These are phyloP conservation scores for Mastomys natalensis DNA, from an alignment of 2,113 vertebrate genomes.

Conservation along the genomic window DNA sequence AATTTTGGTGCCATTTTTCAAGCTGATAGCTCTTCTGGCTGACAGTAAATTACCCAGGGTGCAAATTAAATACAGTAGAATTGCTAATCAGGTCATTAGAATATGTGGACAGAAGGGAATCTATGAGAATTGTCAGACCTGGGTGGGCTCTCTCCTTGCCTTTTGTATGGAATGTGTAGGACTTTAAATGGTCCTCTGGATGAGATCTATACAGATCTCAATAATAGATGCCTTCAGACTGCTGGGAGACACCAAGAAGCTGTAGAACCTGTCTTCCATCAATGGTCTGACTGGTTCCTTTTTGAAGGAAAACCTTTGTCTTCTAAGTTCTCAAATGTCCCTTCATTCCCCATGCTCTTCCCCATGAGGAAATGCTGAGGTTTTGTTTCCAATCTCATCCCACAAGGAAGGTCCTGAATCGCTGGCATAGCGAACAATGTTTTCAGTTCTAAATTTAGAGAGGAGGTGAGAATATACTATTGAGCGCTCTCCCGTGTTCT, in stretches of 20 bases:
- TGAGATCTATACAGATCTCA: background rate
- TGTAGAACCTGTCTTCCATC: background rate
- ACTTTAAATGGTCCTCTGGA: constrained; percentile 32
- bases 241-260: background rate
- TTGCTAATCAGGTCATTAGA: constrained; percentile 88
- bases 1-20: constrained; percentile 88
- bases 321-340: background rate
- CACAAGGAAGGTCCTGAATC: constrained; percentile 46
- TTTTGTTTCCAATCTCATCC: constrained; percentile 55
- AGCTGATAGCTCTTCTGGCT: constrained; percentile 86
- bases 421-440: constrained; percentile 54
- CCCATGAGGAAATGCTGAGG: constrained; percentile 29
- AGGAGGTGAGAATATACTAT: constrained; percentile 34
- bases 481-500: constrained; percentile 40
- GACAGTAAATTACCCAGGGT: constrained; percentile 84
- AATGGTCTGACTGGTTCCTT: background rate
- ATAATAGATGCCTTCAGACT: constrained; percentile 1
- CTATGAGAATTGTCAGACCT: constrained; percentile 81
- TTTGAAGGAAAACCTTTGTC: constrained; percentile 34
- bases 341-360: constrained; percentile 6
- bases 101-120: constrained; percentile 83
- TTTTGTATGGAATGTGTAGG: constrained; percentile 79
- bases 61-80: constrained; percentile 89
- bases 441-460: constrained; percentile 73
- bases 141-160: constrained; percentile 73